phyloP scores from a whole-genome alignment of 2,797 vertebrate species.

The Melanotaenia maccullochi region DNA sequence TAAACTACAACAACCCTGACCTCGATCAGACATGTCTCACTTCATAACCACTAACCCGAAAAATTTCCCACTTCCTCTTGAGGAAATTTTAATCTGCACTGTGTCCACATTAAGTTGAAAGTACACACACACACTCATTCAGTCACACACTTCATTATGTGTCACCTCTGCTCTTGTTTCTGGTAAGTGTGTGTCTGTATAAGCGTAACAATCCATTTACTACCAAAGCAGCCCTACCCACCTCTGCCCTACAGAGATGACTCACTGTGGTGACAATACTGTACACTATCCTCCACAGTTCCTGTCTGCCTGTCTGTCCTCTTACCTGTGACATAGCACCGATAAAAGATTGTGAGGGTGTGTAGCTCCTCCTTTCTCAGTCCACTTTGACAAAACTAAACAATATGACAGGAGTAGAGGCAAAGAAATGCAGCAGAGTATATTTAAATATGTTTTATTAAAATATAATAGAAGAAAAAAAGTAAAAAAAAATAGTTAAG shows the following conservation, averaged over 20 bases:
- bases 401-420: neutral
- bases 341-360: neutral
- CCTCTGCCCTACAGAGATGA: slow-evolving; percentile 69
- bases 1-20: slow-evolving; percentile 14
- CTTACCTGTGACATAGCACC: neutral
- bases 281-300: slow-evolving; percentile 41
- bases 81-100: slow-evolving; percentile 45
- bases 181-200: slow-evolving; percentile 70
- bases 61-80: slow-evolving; percentile 67
- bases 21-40: slow-evolving; percentile 32
- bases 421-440: neutral
- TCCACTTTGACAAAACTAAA: neutral
- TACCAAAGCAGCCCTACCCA: slow-evolving; percentile 77
- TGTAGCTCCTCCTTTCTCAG: slow-evolving; percentile 1
- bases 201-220: slow-evolving; percentile 75
- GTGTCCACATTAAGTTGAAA: slow-evolving; percentile 30
- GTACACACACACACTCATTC: slow-evolving; percentile 31
- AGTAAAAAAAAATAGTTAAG: slow-evolving; percentile 8
- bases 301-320: slow-evolving; percentile 39
- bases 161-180: slow-evolving; percentile 70
- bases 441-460: slow-evolving; percentile 65
- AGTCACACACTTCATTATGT: slow-evolving; percentile 43
- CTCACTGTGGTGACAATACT: slow-evolving; percentile 67
- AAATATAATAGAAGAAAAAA: slow-evolving; percentile 29
- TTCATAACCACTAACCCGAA: slow-evolving; percentile 48